These are phyloP conservation scores for Polypedilum vanderplanki DNA, from an alignment of 1,140 invertebrate genomes.

Conservation along the genomic window DNA sequence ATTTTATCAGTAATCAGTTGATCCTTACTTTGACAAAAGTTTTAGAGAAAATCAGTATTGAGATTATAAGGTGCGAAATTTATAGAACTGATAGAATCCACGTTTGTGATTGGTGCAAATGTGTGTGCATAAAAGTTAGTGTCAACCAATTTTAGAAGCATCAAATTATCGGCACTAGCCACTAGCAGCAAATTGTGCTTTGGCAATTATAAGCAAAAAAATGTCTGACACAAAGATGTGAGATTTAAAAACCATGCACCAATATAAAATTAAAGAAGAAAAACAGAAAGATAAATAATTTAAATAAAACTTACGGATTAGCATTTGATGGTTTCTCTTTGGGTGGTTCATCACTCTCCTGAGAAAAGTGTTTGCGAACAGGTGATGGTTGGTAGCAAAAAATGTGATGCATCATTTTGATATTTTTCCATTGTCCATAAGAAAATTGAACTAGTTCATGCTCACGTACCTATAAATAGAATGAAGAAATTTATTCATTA, in stretches of 20 bases:
- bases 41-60: no score
- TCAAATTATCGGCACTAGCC: no score
- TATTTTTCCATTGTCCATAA: slow-evolving; percentile 72
- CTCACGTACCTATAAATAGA: slow-evolving; percentile 55
- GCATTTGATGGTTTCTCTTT: slow-evolving; percentile 38
- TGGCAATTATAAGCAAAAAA: no score
- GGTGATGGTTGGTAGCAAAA: slow-evolving; percentile 81
- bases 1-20: no score
- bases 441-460: slow-evolving; percentile 74
- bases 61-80: no score
- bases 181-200: no score
- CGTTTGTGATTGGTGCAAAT: no score
- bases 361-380: slow-evolving; percentile 67
- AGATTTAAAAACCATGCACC: not conserved
- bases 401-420: slow-evolving; percentile 77
- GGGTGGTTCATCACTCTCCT: slow-evolving; percentile 51
- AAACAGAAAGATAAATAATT: not conserved
- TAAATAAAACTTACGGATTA: slow-evolving; percentile 48
- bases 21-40: no score
- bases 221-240: no score
- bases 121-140: no score
- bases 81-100: no score
- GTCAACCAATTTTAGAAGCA: no score
- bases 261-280: not conserved
- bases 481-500: slow-evolving; percentile 25